Evolutionary conservation across 2,113 vertebrate species (phyloP).

Genomic region (Sinocyclocheilus rhinocerous): DNA sequence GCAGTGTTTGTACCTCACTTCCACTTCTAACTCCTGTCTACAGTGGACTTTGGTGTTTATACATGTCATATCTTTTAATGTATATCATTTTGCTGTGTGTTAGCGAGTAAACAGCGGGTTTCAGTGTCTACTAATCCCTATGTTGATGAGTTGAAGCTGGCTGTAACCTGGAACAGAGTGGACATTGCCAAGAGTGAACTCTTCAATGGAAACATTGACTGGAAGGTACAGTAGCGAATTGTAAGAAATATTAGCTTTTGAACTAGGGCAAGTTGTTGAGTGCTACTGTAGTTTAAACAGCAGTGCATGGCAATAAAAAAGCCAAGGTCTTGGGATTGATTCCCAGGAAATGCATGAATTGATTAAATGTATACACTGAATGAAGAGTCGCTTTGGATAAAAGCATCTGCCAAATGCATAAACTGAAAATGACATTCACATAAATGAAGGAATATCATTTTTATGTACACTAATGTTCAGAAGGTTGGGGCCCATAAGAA

Average conservation of each 20-base stretch:
- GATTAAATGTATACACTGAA: background rate
- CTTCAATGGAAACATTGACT: slow-evolving; percentile 85
- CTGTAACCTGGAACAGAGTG: slow-evolving; percentile 90
- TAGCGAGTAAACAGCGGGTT: slow-evolving; percentile 74
- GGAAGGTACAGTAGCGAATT: slow-evolving; percentile 77
- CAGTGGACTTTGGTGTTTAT: slow-evolving; percentile 61
- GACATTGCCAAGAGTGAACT: slow-evolving; percentile 91
- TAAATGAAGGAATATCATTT: background rate
- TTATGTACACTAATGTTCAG: background rate
- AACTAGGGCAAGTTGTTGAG: background rate
- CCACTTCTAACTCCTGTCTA: background rate
- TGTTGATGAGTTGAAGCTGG: slow-evolving; percentile 85
- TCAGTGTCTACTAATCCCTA: slow-evolving; percentile 73
- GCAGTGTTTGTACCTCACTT: background rate
- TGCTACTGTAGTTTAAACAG: background rate
- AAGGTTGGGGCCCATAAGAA: background rate
- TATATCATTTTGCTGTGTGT: background rate
- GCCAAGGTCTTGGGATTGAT: background rate
- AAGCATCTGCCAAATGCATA: background rate
- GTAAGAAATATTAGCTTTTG: background rate
- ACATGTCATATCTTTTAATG: background rate
- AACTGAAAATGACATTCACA: background rate
- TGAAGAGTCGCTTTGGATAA: background rate
- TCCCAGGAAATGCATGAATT: background rate
- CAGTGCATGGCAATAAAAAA: background rate